Percentiles rank a stretch among this genome's conserved stretches.
Conservation (phyloP, 2,888 invertebrate genomes). For the Drosophila parthenogenetica region DNA sequence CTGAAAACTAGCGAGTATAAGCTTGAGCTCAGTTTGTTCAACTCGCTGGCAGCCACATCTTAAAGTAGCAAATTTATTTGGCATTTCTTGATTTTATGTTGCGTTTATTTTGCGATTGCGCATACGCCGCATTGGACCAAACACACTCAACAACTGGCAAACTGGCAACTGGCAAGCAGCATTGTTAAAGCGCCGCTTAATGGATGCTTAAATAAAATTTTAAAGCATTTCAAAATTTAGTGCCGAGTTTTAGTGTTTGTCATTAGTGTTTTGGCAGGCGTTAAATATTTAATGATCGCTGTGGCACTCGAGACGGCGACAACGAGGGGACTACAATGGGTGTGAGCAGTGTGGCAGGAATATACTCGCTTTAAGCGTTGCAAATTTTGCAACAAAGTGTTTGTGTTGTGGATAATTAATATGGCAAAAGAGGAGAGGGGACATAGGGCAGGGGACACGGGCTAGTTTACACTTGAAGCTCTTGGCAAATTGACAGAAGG, state of each 20-base stretch:
- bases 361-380: constrained; percentile 12
- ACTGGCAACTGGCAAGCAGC: constrained; percentile 17
- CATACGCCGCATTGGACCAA: constrained; percentile 54
- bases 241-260: constrained; percentile 78
- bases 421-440: constrained; percentile 32
- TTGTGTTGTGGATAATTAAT: constrained; percentile 74
- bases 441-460: background rate
- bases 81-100: constrained; percentile 72
- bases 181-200: constrained; percentile 68
- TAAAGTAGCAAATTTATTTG: constrained; percentile 76
- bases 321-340: no score
- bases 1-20: constrained; percentile 33
- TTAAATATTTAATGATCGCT: constrained; percentile 73
- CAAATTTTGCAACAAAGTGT: constrained; percentile 71
- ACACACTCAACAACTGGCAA: constrained; percentile 14
- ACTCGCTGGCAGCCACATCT: constrained; percentile 48
- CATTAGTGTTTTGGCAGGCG: constrained; percentile 79
- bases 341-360: no score
- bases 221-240: constrained; percentile 77
- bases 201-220: constrained; percentile 77
- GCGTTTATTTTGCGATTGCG: constrained; percentile 70
- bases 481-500: constrained; percentile 52
- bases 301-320: constrained; percentile 31
- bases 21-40: constrained; percentile 15
- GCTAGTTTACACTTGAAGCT: constrained; percentile 14